Conservation (phyloP, 2,797 vertebrate genomes). For the Parauchenoglanis ngamensis region DNA sequence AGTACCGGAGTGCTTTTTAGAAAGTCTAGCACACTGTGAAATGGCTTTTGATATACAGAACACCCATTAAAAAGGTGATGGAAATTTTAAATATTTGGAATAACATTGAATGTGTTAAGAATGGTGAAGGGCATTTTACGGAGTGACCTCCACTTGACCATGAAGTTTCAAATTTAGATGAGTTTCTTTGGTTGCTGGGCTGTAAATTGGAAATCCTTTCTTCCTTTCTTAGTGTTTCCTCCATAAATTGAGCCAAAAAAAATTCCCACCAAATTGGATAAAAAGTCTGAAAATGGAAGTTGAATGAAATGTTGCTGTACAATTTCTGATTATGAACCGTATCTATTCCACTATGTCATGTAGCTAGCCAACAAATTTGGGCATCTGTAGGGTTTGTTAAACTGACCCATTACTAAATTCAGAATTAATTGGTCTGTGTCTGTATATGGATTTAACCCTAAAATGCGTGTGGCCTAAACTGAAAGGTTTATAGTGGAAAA, state of each 20-base stretch:
- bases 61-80: background rate
- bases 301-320: background rate
- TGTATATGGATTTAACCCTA: background rate
- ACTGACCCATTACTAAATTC: background rate
- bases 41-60: constrained; percentile 55
- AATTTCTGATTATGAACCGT: background rate
- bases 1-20: constrained; percentile 39
- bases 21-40: constrained; percentile 3
- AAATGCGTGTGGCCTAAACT: background rate
- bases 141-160: background rate
- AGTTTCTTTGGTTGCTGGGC: background rate
- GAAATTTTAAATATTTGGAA: constrained; percentile 17
- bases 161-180: background rate
- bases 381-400: background rate
- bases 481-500: background rate
- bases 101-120: background rate
- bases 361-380: background rate
- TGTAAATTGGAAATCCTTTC: background rate
- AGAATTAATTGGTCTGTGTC: background rate
- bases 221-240: too few species aligned
- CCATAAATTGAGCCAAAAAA: background rate
- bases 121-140: background rate
- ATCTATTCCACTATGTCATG: background rate
- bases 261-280: background rate
- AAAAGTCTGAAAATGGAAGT: background rate